Evolutionary conservation across 2,888 invertebrate species (phyloP), one percentile per base, ranked within the genome.

Genomic region (Epinotia demarniana): DNA sequence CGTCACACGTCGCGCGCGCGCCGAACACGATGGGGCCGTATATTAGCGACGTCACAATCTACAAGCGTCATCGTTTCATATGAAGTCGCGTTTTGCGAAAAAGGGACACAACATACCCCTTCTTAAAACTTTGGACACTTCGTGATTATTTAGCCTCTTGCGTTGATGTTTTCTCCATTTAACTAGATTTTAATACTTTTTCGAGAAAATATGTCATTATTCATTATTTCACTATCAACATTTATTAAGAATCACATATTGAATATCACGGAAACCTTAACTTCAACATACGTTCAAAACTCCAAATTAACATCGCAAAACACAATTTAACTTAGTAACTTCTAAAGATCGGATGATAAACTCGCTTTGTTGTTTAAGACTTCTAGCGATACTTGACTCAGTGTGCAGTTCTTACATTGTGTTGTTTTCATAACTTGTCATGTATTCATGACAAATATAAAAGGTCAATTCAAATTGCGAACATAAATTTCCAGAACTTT

Each of bases 301-400:
- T 81, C 82, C 82, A 86, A 82, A 86, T 80, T 80, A 83, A 78
- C 73, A 80, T 67, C n/a, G 74, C 73, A 76, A 80, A 85, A 89
- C 85, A 86, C 85, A 89, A 89, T 89, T 85, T 87, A 89, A 89
- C 83, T 90, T 88, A 80, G 70, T 84, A 85, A 84, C 82, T 88
- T 83, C 79, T 74, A 62, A 78, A 78, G 72, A 72, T 78, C 73
- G 66, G 72, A 77, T 84, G 82, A 88, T 89, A 87, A 87, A 89
- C 69, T 79, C 75, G 82, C 78, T 79, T 85, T 84, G 84, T 86
- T 86, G 84, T 86, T 86, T 86, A 84, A 82, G 77, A 80, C 49
- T 77, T 46, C 39, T 73, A 5, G 23, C 16, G 64, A 53, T 69
- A 60, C 53, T 43, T 43, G 39, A 69, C 69, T 72, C 69, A 9